These are phyloP conservation scores for Tetragnatha montana DNA, from an alignment of 2,888 invertebrate genomes.

Conservation along the genomic window DNA sequence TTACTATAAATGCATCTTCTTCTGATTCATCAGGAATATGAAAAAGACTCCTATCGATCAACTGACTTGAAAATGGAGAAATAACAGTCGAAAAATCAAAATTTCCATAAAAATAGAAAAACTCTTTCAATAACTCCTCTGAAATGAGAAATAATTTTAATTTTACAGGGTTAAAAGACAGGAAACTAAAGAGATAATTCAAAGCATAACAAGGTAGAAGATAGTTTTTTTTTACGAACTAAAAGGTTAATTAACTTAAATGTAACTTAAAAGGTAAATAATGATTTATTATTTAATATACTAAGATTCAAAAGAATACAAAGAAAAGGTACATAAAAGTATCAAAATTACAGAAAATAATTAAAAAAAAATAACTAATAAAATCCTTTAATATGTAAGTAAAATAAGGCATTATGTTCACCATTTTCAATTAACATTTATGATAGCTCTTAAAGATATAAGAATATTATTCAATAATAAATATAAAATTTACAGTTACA, in stretches of 20 bases:
- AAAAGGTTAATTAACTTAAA: no score
- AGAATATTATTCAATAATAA: background rate
- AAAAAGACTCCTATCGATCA: constrained; percentile 15
- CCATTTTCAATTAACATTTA: background rate
- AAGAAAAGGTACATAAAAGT: no score
- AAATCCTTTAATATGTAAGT: background rate
- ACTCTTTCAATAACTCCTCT: constrained; percentile 52
- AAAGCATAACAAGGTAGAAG: no score
- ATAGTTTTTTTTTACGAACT: no score
- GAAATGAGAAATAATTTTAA: background rate
- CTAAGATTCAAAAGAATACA: no score
- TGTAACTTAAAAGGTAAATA: no score
- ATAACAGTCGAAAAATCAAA: constrained; percentile 59
- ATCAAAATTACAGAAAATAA: no score
- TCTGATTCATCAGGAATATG: background rate
- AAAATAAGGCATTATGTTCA: background rate
- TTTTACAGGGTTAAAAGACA: background rate
- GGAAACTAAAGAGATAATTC: no score
- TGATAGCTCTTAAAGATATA: background rate
- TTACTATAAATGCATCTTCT: constrained; percentile 35
- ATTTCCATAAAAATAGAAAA: constrained; percentile 59
- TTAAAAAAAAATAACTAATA: background rate
- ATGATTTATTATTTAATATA: no score
- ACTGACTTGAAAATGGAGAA: constrained; percentile 3
- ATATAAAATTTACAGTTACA: no score